These are phyloP conservation scores for Nasua narica DNA, from an alignment of 2,797 vertebrate species.

Conservation along the genomic window DNA sequence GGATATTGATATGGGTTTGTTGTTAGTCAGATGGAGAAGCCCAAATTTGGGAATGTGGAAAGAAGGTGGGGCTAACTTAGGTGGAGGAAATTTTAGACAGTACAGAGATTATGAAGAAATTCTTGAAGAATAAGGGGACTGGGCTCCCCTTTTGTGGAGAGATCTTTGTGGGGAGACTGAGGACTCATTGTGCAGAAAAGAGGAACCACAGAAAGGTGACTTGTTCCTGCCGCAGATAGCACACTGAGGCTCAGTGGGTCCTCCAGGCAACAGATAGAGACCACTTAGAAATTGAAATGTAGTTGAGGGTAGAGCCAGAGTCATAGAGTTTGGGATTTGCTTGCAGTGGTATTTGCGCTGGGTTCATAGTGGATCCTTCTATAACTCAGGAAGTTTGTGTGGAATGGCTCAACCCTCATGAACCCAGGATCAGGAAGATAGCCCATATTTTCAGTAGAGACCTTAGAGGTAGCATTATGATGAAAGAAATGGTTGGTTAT, in stretches of 20 bases:
- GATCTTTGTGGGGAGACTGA: background rate
- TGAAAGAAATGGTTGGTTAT: background rate
- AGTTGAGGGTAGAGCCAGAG: background rate
- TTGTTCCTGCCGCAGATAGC: background rate
- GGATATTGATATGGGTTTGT: background rate
- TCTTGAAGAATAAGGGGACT: background rate
- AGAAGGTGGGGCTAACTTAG: background rate
- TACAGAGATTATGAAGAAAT: background rate
- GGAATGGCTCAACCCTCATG: background rate
- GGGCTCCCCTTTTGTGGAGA: background rate
- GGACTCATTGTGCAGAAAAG: background rate
- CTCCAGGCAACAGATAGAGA: background rate
- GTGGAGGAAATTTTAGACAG: background rate
- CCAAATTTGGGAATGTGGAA: background rate
- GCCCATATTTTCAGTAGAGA: background rate
- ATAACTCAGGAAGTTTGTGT: background rate
- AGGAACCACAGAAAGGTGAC: background rate
- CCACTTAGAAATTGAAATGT: background rate
- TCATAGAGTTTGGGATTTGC: background rate
- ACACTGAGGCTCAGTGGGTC: background rate
- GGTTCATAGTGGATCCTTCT: background rate
- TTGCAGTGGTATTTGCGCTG: background rate
- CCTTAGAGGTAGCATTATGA: background rate
- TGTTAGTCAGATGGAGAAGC: background rate
- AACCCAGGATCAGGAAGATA: background rate